Conservation (phyloP, 2,113 vertebrate species). For the Micronycteris hirsuta region DNA sequence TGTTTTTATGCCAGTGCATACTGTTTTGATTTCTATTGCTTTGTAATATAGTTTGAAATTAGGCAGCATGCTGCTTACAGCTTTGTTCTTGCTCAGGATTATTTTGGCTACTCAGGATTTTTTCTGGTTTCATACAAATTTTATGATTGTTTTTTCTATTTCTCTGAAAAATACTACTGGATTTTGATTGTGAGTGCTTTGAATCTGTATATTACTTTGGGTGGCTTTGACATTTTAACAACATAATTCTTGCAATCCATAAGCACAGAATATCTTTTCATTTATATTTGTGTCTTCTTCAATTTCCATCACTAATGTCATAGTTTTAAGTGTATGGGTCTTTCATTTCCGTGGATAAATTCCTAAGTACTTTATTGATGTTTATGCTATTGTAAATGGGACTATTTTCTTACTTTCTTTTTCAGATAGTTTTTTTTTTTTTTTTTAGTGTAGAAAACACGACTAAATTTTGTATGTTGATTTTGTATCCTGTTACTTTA, state of each 20-base stretch:
- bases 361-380: background rate
- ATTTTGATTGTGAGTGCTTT: background rate
- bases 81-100: background rate
- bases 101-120: background rate
- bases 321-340: background rate
- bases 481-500: background rate
- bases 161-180: background rate
- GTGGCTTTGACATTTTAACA: background rate
- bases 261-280: background rate
- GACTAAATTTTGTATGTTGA: background rate
- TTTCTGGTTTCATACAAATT: background rate
- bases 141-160: background rate
- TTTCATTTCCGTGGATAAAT: background rate
- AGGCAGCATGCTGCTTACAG: background rate
- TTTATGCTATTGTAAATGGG: background rate
- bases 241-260: background rate
- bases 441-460: background rate
- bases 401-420: background rate
- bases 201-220: background rate
- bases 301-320: background rate
- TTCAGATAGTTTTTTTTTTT: background rate
- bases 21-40: background rate
- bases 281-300: background rate
- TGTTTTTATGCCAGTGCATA: background rate
- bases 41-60: background rate